A percentile compares a stretch with the other conserved stretches of the same genome.
These are phyloP conservation scores for Lepidurus packardi DNA, from an alignment of 1,140 invertebrate genomes.

Conservation along the genomic window DNA sequence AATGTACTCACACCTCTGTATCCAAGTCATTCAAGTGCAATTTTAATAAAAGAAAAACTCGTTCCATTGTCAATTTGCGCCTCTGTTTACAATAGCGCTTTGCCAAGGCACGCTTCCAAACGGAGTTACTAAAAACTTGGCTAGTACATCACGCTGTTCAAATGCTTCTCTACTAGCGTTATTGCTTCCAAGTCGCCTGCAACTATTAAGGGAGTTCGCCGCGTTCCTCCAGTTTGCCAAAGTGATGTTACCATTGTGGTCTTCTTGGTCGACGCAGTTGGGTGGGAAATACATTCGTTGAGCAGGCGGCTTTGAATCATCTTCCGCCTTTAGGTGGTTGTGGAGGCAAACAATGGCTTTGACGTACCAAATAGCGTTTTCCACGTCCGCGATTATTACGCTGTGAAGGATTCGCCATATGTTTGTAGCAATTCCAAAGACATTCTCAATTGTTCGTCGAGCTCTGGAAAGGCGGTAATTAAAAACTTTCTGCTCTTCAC, in stretches of 20 bases:
- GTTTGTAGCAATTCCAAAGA: slow-evolving; percentile 39
- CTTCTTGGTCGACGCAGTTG: too few species aligned
- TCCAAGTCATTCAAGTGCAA: neutral
- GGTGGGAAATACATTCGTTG: too few species aligned
- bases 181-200: too few species aligned
- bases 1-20: neutral
- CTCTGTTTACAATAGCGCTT: neutral
- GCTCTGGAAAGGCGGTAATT: slow-evolving; percentile 43
- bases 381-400: slow-evolving; percentile 9
- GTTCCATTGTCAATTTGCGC: neutral
- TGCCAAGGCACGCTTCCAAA: too few species aligned
- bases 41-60: neutral
- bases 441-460: slow-evolving; percentile 40
- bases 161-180: too few species aligned
- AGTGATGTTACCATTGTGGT: neutral
- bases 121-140: too few species aligned
- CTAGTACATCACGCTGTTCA: too few species aligned
- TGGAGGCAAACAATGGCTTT: slow-evolving; percentile 32
- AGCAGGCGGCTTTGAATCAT: neutral
- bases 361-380: neutral
- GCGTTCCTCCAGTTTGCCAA: neutral
- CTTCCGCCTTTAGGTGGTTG: slow-evolving; percentile 32
- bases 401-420: slow-evolving; percentile 36
- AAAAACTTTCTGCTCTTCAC: slow-evolving; percentile 39
- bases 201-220: neutral